phyloP scores from a whole-genome alignment of 2,113 vertebrate species.

The Psephotus haematonotus region DNA sequence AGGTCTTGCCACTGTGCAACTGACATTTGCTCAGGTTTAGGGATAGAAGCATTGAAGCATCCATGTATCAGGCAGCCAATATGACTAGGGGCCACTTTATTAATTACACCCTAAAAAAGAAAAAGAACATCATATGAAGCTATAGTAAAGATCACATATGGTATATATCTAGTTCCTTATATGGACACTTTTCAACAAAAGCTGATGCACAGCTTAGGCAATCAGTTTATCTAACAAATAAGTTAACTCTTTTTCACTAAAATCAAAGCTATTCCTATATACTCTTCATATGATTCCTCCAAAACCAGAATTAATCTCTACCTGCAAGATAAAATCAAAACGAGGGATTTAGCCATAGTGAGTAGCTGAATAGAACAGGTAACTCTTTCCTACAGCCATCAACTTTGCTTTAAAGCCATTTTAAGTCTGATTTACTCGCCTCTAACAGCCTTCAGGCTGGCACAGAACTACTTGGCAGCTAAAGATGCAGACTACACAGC shows the following conservation, averaged over 20 bases:
- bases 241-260: neutral
- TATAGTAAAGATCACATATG: neutral
- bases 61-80: constrained; percentile 94
- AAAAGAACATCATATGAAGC: neutral
- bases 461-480: neutral
- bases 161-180: neutral
- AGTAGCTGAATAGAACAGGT: neutral
- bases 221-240: neutral
- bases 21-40: constrained; percentile 83
- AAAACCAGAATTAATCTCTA: neutral
- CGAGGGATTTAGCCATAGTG: neutral
- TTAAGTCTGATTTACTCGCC: neutral
- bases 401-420: neutral
- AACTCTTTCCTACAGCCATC: neutral
- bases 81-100: constrained; percentile 89
- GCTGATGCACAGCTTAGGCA: neutral
- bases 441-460: neutral
- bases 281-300: neutral
- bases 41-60: constrained; percentile 95
- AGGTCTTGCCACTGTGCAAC: constrained; percentile 82
- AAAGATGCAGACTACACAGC: neutral
- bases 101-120: constrained; percentile 85
- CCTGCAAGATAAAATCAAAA: neutral
- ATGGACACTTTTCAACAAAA: accelerated
- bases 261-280: neutral